These are phyloP conservation scores for Onychomys leucogaster DNA, from an alignment of 2,797 vertebrate genomes.

Conservation along the genomic window DNA sequence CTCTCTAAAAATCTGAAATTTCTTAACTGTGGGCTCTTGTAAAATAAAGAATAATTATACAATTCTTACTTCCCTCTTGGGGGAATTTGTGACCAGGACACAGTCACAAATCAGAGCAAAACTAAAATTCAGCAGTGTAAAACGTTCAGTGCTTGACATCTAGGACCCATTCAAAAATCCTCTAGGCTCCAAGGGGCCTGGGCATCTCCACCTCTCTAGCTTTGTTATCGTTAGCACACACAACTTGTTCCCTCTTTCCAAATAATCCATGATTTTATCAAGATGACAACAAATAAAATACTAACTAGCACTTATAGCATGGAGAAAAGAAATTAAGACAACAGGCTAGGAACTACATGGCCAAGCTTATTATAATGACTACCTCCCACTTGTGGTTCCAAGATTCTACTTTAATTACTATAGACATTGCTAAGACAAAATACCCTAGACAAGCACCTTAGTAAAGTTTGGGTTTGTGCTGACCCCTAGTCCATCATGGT, in stretches of 20 bases:
- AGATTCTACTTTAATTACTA: not conserved
- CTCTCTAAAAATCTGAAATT: not conserved
- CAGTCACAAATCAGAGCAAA: not conserved
- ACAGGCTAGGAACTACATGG: not conserved
- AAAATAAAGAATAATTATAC: not conserved
- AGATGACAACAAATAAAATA: not conserved
- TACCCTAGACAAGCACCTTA: not conserved
- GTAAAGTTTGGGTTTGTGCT: not conserved
- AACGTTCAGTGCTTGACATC: not conserved
- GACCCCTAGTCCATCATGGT: not conserved
- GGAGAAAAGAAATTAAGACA: not conserved
- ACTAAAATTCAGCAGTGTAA: not conserved
- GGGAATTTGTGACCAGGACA: too few species aligned
- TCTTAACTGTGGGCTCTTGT: not conserved
- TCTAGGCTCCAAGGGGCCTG: not conserved
- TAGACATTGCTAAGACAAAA: not conserved
- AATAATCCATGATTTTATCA: not conserved
- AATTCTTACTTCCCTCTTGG: not conserved
- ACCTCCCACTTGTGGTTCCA: not conserved
- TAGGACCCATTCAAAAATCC: not conserved
- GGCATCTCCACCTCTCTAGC: not conserved
- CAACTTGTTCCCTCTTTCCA: not conserved
- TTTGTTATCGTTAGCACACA: not conserved
- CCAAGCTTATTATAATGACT: not conserved
- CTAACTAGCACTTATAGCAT: not conserved